phyloP scores from a whole-genome alignment of 2,888 invertebrate genomes.

The Xestobium rufovillosum region DNA sequence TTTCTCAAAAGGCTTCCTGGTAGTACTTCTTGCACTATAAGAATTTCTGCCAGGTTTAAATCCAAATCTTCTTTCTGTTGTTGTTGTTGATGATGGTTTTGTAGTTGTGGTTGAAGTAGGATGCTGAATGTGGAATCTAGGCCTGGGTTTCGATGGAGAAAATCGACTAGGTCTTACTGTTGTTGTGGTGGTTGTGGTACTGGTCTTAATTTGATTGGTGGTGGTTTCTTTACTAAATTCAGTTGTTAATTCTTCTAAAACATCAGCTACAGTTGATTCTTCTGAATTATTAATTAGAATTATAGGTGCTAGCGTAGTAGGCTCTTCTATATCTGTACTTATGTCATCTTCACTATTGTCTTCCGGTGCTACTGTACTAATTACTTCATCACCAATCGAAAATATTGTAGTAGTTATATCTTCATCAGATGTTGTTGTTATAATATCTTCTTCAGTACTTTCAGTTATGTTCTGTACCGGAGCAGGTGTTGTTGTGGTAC shows the following conservation, averaged over 20 bases:
- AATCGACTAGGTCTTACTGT: slow-evolving; percentile 25
- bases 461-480: slow-evolving; percentile 6
- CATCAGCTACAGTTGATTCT: neutral
- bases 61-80: too few species aligned
- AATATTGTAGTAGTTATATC: slow-evolving; percentile 6
- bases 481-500: slow-evolving; percentile 3
- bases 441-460: neutral
- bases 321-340: neutral
- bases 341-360: slow-evolving; percentile 4
- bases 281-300: neutral
- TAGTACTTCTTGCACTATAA: too few species aligned
- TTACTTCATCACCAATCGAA: slow-evolving; percentile 1
- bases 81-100: too few species aligned
- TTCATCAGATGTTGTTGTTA: slow-evolving; percentile 3
- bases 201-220: slow-evolving; percentile 3
- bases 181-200: slow-evolving; percentile 17
- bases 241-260: slow-evolving; percentile 1
- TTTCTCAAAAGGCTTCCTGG: too few species aligned
- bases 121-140: slow-evolving; percentile 22
- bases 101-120: too few species aligned
- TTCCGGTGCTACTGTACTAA: neutral
- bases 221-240: slow-evolving; percentile 4
- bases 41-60: too few species aligned
- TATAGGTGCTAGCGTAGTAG: slow-evolving; percentile 3
- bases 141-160: slow-evolving; percentile 23